Evolutionary conservation across 2,113 vertebrate species (phyloP).

Genomic region (Gnathonemus longibarbis): DNA sequence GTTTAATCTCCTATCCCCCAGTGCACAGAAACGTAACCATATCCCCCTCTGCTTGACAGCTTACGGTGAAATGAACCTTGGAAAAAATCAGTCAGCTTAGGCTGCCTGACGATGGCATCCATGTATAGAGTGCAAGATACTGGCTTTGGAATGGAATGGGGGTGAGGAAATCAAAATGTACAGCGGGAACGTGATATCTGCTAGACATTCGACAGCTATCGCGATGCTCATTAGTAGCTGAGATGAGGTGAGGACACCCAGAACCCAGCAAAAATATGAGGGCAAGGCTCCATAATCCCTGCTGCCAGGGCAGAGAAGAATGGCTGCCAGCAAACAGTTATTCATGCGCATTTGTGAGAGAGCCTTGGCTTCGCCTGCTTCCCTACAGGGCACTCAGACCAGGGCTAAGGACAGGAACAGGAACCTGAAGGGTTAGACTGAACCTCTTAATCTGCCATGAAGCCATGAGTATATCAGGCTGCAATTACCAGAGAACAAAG

Average conservation of each 20-base stretch:
- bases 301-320: background rate
- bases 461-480: background rate
- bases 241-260: constrained; percentile 1
- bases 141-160: background rate
- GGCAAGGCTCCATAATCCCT: background rate
- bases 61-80: background rate
- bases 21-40: background rate
- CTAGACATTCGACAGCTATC: background rate
- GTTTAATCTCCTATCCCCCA: background rate
- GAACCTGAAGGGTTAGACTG: background rate
- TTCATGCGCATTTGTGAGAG: background rate
- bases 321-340: background rate
- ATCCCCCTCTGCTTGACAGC: constrained; percentile 4
- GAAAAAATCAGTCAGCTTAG: background rate
- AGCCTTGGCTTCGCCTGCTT: background rate
- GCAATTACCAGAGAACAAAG: background rate
- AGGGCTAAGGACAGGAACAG: background rate
- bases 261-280: background rate
- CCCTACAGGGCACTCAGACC: background rate
- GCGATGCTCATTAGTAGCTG: background rate
- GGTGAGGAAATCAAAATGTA: background rate
- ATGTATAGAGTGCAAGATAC: background rate
- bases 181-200: background rate
- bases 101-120: background rate
- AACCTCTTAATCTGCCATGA: background rate